Evolutionary conservation across 2,888 invertebrate genomes (phyloP).

Genomic region (Clivina fossor): DNA sequence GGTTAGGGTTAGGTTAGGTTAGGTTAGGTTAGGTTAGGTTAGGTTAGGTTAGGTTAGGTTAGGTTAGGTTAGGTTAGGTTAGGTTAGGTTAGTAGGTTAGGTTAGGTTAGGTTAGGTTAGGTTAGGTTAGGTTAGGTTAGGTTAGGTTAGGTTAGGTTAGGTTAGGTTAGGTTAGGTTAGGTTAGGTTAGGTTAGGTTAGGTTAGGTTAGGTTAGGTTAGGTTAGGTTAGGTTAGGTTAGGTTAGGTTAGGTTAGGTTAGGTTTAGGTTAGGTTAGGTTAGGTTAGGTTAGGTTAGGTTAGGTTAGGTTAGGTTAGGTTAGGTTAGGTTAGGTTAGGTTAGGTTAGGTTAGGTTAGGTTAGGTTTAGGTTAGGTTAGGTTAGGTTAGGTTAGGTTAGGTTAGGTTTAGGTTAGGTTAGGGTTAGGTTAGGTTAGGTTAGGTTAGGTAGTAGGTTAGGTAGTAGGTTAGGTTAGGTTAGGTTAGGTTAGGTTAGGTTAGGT

Average conservation of each 20-base stretch:
- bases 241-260: constrained; percentile 40
- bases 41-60: constrained; percentile 36
- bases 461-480: too few relatives aligned
- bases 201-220: constrained; percentile 33
- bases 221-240: constrained; percentile 37
- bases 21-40: too few relatives aligned
- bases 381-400: too few relatives aligned
- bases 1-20: too few relatives aligned
- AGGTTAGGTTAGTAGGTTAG: constrained; percentile 38
- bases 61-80: constrained; percentile 39
- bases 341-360: constrained; percentile 41
- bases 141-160: constrained; percentile 35
- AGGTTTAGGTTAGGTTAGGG: too few relatives aligned
- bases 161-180: constrained; percentile 37
- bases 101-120: constrained; percentile 39
- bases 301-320: constrained; percentile 40
- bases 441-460: constrained; percentile 42
- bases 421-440: constrained; percentile 42
- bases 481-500: constrained; percentile 39
- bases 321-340: constrained; percentile 39
- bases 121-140: constrained; percentile 38
- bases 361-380: too few relatives aligned
- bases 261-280: constrained; percentile 39
- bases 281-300: constrained; percentile 41
- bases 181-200: constrained; percentile 36